A percentile compares a stretch with the other conserved stretches of the same genome.
Conservation (phyloP, 2,113 vertebrate genomes). For the Mirza zaza region DNA sequence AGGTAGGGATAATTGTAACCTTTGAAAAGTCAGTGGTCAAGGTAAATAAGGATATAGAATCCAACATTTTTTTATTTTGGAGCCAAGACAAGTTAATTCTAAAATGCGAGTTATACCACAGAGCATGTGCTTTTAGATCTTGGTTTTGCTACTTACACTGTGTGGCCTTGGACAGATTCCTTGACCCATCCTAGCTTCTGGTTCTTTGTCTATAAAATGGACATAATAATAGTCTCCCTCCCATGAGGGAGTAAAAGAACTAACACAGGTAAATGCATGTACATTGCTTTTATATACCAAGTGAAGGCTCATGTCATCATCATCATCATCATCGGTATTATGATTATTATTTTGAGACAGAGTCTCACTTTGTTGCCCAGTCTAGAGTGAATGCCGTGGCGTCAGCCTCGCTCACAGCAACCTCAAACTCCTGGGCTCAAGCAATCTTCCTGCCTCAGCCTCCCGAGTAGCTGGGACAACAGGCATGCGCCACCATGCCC, state of each 20-base stretch:
- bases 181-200: not conserved
- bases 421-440: no score
- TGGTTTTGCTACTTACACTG: not conserved
- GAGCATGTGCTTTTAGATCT: not conserved
- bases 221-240: not conserved
- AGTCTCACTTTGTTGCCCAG: no score
- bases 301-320: not conserved
- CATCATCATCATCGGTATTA: no score
- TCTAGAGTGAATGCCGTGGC: no score
- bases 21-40: conserved; percentile 62
- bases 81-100: conserved; percentile 32
- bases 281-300: not conserved
- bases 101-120: not conserved
- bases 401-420: no score
- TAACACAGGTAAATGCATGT: not conserved
- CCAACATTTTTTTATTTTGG: conserved; percentile 48
- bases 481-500: no score
- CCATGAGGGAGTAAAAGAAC: not conserved
- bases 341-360: no score
- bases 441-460: no score
- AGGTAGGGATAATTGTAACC: not conserved
- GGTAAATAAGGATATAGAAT: conserved; percentile 17
- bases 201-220: not conserved
- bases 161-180: not conserved
- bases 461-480: no score